These are phyloP conservation scores for Passer montanus DNA, from an alignment of 2,113 vertebrate genomes.

Conservation along the genomic window DNA sequence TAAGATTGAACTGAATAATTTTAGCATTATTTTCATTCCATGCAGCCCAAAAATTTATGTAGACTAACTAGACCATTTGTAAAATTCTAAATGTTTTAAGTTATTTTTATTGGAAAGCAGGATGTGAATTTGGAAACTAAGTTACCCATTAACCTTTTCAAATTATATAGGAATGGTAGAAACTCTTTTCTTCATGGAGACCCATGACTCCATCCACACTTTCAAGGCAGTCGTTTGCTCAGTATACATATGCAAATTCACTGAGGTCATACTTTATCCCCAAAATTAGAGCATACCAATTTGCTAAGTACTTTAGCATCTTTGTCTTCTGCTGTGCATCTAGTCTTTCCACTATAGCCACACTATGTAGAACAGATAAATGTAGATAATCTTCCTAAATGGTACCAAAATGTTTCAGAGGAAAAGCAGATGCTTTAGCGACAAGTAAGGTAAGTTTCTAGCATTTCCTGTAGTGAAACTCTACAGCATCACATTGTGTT, in stretches of 20 bases:
- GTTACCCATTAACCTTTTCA: not conserved
- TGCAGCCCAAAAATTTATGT: not conserved
- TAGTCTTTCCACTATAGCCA: not conserved
- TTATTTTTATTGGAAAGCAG: not conserved
- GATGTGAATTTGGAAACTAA: not conserved
- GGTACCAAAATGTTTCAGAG: not conserved
- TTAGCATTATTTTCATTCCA: not conserved
- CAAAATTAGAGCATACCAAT: not conserved
- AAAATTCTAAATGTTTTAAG: not conserved
- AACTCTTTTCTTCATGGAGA: not conserved
- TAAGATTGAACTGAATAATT: not conserved
- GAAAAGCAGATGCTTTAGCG: not conserved
- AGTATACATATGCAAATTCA: not conserved
- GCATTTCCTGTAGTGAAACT: not conserved
- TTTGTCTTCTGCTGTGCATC: not conserved
- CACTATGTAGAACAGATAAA: not conserved
- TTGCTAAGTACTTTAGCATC: not conserved
- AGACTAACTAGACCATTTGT: not conserved
- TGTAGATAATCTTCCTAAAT: not conserved
- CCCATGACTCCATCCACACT: not conserved
- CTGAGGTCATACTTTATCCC: not conserved
- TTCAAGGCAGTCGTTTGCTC: not conserved
- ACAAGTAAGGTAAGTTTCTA: not conserved
- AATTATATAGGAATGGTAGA: not conserved
- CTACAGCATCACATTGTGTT: not conserved